A percentile compares a stretch with the other conserved stretches of the same genome.
These are phyloP conservation scores for Borostomias antarcticus DNA, from an alignment of 2,797 vertebrate species.

Conservation along the genomic window DNA sequence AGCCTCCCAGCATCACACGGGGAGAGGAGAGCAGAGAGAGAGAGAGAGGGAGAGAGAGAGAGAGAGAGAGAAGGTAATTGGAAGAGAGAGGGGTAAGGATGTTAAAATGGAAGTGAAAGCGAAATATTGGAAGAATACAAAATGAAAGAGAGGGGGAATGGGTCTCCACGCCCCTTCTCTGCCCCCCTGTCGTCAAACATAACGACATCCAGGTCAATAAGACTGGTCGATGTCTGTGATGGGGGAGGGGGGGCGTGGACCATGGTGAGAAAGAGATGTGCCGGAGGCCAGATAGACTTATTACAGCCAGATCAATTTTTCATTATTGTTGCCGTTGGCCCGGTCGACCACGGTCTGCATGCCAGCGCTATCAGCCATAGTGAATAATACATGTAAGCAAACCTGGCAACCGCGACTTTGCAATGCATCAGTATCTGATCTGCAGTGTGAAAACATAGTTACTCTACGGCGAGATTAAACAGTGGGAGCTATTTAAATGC, in stretches of 20 bases:
- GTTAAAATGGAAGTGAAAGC: neutral
- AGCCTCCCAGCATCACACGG: neutral
- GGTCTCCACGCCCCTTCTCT: neutral
- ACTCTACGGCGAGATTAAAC: too few relatives aligned
- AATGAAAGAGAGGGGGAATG: neutral
- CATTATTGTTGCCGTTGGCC: conserved; percentile 46
- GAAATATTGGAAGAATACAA: neutral
- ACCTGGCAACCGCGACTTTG: neutral
- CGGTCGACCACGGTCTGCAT: conserved; percentile 29
- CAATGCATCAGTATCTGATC: neutral
- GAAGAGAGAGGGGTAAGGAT: neutral
- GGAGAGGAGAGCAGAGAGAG: neutral
- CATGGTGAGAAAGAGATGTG: conserved; percentile 1
- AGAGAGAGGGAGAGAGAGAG: conserved; percentile 7
- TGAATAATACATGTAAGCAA: neutral
- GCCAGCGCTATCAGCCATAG: conserved; percentile 16
- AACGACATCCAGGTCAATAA: conserved; percentile 31
- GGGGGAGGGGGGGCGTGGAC: conserved; percentile 8
- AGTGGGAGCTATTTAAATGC: too few relatives aligned
- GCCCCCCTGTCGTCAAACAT: too few relatives aligned
- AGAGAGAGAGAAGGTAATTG: conserved; percentile 8
- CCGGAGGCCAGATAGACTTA: conserved; percentile 35
- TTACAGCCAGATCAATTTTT: conserved; percentile 64
- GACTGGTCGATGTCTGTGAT: conserved; percentile 39
- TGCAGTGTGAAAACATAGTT: neutral